A percentile compares a stretch with the other conserved stretches of the same genome.
Conservation (phyloP, 2,113 vertebrate species). For the Eretmochelys imbricata region DNA sequence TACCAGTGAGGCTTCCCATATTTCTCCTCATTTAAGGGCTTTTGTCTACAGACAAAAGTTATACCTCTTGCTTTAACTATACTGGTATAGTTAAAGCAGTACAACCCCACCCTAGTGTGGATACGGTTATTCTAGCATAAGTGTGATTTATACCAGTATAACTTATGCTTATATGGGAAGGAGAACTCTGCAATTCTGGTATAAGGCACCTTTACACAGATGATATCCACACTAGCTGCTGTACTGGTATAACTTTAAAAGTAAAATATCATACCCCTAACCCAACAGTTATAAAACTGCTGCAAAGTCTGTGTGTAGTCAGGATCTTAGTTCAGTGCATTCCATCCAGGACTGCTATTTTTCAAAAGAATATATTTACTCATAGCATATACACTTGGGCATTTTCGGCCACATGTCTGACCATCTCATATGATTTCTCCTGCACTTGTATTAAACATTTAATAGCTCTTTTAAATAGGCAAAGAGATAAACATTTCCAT, state of each 20-base stretch:
- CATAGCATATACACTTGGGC: neutral
- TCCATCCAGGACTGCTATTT: fast-evolving
- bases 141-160: neutral
- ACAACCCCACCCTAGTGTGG: neutral
- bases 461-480: slow-evolving; percentile 30
- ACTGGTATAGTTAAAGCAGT: neutral
- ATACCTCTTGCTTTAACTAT: neutral
- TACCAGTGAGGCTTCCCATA: fast-evolving
- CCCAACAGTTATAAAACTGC: neutral
- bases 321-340: neutral
- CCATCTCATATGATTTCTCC: neutral
- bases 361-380: neutral
- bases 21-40: neutral
- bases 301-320: neutral
- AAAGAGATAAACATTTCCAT: slow-evolving; percentile 42
- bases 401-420: neutral
- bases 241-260: neutral
- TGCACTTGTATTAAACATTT: slow-evolving; percentile 4
- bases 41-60: neutral
- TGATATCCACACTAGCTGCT: neutral
- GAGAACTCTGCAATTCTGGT: neutral
- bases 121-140: neutral
- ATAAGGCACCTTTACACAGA: neutral
- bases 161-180: neutral
- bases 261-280: neutral